Base-by-base conservation (phyloP, 2,113 vertebrate genomes). In the Manacus vitellinus region DNA sequence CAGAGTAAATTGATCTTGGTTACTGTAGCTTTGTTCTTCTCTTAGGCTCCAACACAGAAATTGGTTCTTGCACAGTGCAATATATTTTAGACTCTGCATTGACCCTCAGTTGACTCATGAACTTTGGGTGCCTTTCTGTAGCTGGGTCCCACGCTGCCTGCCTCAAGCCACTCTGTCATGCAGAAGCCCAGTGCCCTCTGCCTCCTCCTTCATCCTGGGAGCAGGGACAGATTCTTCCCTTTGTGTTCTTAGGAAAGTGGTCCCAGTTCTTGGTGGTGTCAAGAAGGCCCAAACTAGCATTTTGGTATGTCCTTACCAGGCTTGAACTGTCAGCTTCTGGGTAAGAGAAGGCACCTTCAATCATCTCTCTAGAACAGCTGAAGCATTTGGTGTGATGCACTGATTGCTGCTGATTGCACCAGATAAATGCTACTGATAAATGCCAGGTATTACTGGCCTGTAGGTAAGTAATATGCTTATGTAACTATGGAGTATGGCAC, bases 61-160 rank as follows among this genome's bases (percentile, higher is more conserved):
- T 28, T 24, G 43, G 43, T 63, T 78, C 39, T 62, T 84, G 31
- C 20, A 54, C 19, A 72, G 11, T 44, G 14, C 14, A 25, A n/a
- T 22, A 2, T 39, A 21, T 41, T 87, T 88, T 27, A 73, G 67
- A 37, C 13, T 49, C 14, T 17, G 16, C 2, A 2, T 2, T 93
- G 92, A 89, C 77, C 85, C 56, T 55, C 55, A 14, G 73, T 8
- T 93, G 84, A 79, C 85, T 89, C 49, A 15, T 66, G 76, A 94
- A 75, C 90, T 88, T 49, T 55, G 39, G 73, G 71, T 35, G 73
- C 79, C 47, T 82, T 68, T 52, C 70, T 5, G 1, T 13, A 55
- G 55, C 78, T 5, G 14, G 59, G 47, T 44, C 23, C 27, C 8
- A 10, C 9, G 39, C 81, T 94, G 70, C 58, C 72, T 84, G 54